phyloP scores from a whole-genome alignment of 2,797 vertebrate genomes.

The Knipowitschia caucasica region DNA sequence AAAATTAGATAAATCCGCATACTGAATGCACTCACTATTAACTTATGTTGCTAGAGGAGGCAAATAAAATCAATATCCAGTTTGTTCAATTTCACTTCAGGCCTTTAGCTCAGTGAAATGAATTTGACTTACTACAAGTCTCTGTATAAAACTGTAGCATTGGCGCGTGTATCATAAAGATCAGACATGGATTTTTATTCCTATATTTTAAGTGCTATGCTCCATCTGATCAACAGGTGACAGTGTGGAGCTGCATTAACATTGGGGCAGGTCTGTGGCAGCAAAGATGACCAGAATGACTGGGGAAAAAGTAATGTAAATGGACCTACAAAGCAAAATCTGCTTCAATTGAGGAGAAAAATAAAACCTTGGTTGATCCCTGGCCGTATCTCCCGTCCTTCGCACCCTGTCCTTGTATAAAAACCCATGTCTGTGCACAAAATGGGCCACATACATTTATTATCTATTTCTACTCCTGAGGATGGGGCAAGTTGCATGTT shows the following conservation, averaged over 20 bases:
- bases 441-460: conserved; percentile 21
- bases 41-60: too few relatives aligned
- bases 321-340: conserved; percentile 41
- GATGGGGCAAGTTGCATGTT: conserved; percentile 43
- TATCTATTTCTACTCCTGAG: conserved; percentile 26
- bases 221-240: conserved; percentile 70
- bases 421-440: conserved; percentile 41
- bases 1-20: too few relatives aligned
- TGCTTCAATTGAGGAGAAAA: conserved; percentile 28
- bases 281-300: conserved; percentile 46
- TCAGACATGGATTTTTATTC: background rate
- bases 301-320: conserved; percentile 47
- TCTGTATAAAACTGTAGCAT: too few relatives aligned
- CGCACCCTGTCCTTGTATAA: conserved; percentile 48
- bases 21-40: too few relatives aligned
- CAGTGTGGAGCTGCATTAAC: conserved; percentile 62
- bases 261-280: conserved; percentile 13
- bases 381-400: conserved; percentile 50
- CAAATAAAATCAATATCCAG: too few relatives aligned
- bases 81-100: too few relatives aligned
- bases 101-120: too few relatives aligned
- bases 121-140: too few relatives aligned
- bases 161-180: too few relatives aligned
- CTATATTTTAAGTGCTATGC: conserved; percentile 38
- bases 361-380: conserved; percentile 52